Evolutionary conservation across 2,888 invertebrate genomes (phyloP).

Genomic region (Acrobasis consociella): DNA sequence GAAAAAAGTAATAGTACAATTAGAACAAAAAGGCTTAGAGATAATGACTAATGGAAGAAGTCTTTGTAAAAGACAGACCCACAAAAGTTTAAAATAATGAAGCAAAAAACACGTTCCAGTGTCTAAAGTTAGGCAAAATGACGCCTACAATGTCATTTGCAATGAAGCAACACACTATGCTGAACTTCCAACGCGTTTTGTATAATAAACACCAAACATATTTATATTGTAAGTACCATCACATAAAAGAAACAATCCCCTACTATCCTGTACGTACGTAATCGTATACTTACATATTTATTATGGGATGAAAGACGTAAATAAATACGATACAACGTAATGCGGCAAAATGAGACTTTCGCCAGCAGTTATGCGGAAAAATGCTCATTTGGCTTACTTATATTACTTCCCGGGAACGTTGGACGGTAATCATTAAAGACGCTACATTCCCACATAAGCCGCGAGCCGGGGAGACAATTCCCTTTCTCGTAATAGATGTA

Average conservation of each 20-base stretch:
- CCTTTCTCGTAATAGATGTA: constrained; percentile 7
- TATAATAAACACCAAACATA: background rate
- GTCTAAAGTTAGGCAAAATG: too few species aligned
- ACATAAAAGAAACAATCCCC: constrained; percentile 9
- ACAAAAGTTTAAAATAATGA: too few species aligned
- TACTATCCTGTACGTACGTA: constrained; percentile 4
- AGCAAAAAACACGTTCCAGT: too few species aligned
- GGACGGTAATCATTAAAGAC: constrained; percentile 27
- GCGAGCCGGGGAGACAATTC: constrained; percentile 13
- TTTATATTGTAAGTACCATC: background rate
- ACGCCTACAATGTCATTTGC: too few species aligned
- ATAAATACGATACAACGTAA: constrained; percentile 35
- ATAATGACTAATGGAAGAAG: too few species aligned
- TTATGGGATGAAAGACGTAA: constrained; percentile 19
- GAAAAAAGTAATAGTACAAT: too few species aligned
- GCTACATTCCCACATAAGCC: constrained; percentile 20
- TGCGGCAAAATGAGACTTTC: constrained; percentile 37
- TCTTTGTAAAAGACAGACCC: too few species aligned
- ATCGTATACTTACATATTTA: constrained; percentile 21
- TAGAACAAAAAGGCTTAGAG: too few species aligned
- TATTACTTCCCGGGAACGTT: constrained; percentile 46
- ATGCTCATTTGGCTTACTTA: constrained; percentile 62
- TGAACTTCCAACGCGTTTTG: too few species aligned
- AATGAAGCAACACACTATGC: too few species aligned
- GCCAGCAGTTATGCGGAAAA: constrained; percentile 51